Base-by-base conservation (phyloP, 2,797 vertebrate genomes). In the Macroramphosus scolopax region DNA sequence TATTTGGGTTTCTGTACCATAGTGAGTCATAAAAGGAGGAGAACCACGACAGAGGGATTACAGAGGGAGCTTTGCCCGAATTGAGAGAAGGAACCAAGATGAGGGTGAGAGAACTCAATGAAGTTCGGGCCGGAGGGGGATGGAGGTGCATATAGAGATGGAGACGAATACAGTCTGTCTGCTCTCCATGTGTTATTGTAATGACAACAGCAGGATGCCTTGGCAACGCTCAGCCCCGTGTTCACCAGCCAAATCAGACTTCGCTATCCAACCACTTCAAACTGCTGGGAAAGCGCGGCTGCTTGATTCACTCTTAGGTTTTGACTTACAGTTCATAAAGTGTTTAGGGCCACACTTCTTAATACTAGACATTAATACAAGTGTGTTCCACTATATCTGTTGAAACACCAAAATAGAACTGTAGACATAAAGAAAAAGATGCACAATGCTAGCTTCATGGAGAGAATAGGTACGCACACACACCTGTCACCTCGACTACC, bases 161-260 rank as follows among this genome's bases (percentile, higher is more conserved):
- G 59, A 73, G 60, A 57, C 17, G 14, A 48, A 62, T 53, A 39
- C 52, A 57, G 44, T 46, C 49, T 67, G 67, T 73, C 58, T 73
- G 52, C 60, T 63, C 34, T 55, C 63, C 47, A 32, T 69, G 56
- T 58, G 64, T 68, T 74, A 35, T 68, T 75, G 46, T 58, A 68
- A 62, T 56, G 65, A 68, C 69, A 40, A 34, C 59, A 45, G 54
- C 65, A 68, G 52, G 45, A 48, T 70, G 54, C 63, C 51, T 60
- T 38, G 50, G 62, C 78, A 68, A 66, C 62, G 15, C 51, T 43
- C 43, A 40, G 37, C 53, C 34, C 55, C 44, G 49, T 74, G 67
- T 62, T 63, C 70, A 66, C 36, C 56, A 55, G 68, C 59, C 72
- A 74, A 51, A 63, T 73, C 42, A 71, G 38, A 65, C 42, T 36